These are phyloP conservation scores for Platichthys stellatus DNA, from an alignment of 2,113 vertebrate genomes.

Conservation along the genomic window DNA sequence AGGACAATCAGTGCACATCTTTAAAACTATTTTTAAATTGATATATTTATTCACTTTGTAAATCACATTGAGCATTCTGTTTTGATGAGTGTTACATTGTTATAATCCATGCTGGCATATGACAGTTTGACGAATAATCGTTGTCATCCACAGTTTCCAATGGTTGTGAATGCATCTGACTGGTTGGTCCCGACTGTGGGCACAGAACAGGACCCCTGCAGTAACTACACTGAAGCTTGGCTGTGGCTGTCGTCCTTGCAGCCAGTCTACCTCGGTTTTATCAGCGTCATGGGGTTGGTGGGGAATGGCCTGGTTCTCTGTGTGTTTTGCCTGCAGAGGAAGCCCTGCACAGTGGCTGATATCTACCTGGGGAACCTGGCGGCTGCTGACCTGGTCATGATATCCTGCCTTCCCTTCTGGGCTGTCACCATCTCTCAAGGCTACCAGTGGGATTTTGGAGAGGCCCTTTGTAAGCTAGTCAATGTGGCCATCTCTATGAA, in stretches of 20 bases:
- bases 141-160: slow-evolving; percentile 27
- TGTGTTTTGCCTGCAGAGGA: slow-evolving; percentile 73
- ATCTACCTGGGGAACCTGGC: slow-evolving; percentile 80
- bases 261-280: slow-evolving; percentile 66
- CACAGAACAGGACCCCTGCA: slow-evolving; percentile 14
- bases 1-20: too few species aligned
- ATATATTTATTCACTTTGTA: not conserved
- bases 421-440: slow-evolving; percentile 59
- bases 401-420: slow-evolving; percentile 77
- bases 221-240: slow-evolving; percentile 66
- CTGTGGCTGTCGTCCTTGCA: slow-evolving; percentile 63
- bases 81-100: not conserved
- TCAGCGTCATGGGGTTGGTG: slow-evolving; percentile 67
- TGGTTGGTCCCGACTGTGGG: slow-evolving; percentile 3
- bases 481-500: slow-evolving; percentile 76
- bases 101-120: not conserved
- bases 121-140: too few species aligned
- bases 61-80: not conserved
- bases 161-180: slow-evolving; percentile 42
- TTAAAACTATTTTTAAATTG: too few species aligned
- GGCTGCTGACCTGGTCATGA: slow-evolving; percentile 74
- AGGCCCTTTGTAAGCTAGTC: slow-evolving; percentile 71
- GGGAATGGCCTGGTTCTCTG: slow-evolving; percentile 75
- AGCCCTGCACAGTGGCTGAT: slow-evolving; percentile 69
- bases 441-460: slow-evolving; percentile 76